Base-by-base conservation (phyloP, 2,888 invertebrate species). In the Drosophila neonasuta region DNA sequence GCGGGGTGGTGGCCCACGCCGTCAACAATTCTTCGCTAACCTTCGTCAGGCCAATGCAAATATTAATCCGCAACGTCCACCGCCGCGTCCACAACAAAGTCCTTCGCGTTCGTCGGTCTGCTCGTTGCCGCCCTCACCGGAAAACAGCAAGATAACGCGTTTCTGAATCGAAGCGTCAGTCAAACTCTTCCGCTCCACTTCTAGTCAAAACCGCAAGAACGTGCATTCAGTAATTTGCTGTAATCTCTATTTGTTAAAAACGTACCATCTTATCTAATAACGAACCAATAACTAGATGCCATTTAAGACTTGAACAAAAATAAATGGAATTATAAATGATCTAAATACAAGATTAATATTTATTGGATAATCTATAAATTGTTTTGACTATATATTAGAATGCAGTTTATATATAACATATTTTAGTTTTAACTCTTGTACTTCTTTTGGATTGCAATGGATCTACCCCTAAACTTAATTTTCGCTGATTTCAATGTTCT, bases 21-120 rank as follows among this genome's bases (percentile, higher is more conserved):
- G 90, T 17, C 90, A 90, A 56, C 89, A 91, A 15, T 91, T 90
- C 69, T 90, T 90, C 63, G 90, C 90, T 57, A 90, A 90, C 77
- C 80, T 90, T 24, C 90, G 90, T 10, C 90, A 90, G 74, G 90
- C 90, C 48, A 90, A 89, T 74, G 89, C 89, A 20, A 89, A 89
- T 32, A 89, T 88, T 32, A 90, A 89, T 67, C 90, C 89, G 2
- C 86, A 89, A 39, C 84, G 89, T 32, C 88, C 85, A 39, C 82
- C 90, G 51, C 79, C 86, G 9, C 80, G 87, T 13, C 84, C 85
- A 5, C 79, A 88, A 41, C 85, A 82, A 30, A 90, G 90, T 63
- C 88, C 90, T 0, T 83, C 87, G 2, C 87, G 80, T 11, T 90
- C 89, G 30, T 89, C 89, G 10, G 86, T 88, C 36, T 90, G 90